Conservation (phyloP, 2,113 vertebrate genomes). For the Aldabrachelys gigantea region DNA sequence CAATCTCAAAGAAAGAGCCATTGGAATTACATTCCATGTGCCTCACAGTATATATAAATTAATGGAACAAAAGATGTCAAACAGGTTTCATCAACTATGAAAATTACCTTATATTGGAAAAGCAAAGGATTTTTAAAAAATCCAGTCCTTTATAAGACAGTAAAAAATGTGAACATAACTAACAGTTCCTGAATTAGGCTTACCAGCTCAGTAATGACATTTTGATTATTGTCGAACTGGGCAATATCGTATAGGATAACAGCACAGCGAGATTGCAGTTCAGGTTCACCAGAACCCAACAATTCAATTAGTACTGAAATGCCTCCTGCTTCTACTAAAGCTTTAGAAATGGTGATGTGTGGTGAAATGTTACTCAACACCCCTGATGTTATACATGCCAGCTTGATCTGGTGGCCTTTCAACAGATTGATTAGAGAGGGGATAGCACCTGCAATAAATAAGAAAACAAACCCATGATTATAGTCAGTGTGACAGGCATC, state of each 20-base stretch:
- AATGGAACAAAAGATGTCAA: neutral
- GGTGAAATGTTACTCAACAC: slow-evolving; percentile 80
- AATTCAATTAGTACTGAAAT: slow-evolving; percentile 74
- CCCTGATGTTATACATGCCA: slow-evolving; percentile 76
- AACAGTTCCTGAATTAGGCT: neutral
- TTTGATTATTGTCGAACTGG: slow-evolving; percentile 61
- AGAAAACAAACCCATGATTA: neutral
- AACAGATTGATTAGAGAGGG: slow-evolving; percentile 75
- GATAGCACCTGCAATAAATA: slow-evolving; percentile 70
- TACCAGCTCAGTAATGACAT: slow-evolving; percentile 73
- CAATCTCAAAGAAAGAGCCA: neutral
- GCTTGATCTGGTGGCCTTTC: slow-evolving; percentile 40
- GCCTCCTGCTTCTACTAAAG: slow-evolving; percentile 66
- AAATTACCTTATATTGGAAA: neutral
- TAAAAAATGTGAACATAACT: neutral
- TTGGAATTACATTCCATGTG: neutral
- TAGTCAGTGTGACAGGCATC: neutral
- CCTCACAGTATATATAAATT: neutral
- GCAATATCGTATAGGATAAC: slow-evolving; percentile 80
- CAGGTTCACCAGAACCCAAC: slow-evolving; percentile 66
- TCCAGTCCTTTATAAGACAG: neutral
- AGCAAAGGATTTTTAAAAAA: neutral
- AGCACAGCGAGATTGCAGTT: slow-evolving; percentile 79
- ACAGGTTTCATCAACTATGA: neutral
- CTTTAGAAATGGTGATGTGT: slow-evolving; percentile 46